Evolutionary conservation across 2,113 vertebrate genomes (phyloP), one percentile per base, ranked within the genome.

Genomic region (Grallaria varia): DNA sequence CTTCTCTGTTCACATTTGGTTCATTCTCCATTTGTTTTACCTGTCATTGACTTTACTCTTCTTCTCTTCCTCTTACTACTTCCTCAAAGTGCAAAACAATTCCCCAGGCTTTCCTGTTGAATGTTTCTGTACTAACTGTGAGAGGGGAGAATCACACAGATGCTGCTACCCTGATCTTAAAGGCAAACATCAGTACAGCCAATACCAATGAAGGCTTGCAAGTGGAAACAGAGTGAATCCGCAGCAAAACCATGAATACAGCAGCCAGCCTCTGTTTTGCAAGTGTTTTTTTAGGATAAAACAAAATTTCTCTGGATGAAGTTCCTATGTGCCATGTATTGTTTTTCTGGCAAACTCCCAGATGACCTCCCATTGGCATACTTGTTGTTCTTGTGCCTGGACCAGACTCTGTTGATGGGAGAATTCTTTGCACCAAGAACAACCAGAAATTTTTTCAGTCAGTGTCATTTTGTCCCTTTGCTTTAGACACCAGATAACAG

Each of bases 91-190:
- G 10, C 25, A 49, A 80, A 85, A 11, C 7, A 66, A 2, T 49
- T 90, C 63, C 72, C 77, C 15, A 59, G 19, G n/a, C 5, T 87
- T 92, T 81, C 33, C 28, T 66, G 11, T 19, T 64, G 39, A 56
- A 44, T 50, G 19, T 77, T 55, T 30, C 49, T 23, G 20, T 10
- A 16, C 0, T 5, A 60, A 49, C 37, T 33, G 27, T 52, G 68
- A 79, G 58, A 71, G 33, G 33, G 83, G 4, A 62, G 23, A 67
- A 33, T 33, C 6, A 1, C 0, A 3, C 0, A 10, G 18, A 42
- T 39, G 20, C 47, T 33, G 28, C 62, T 75, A 35, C 27, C 30
- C n/a, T 68, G 21, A 62, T 63, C 39, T 76, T 31, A 63, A 79
- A 89, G 30, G 47, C 47, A 84, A 59, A 52, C 14, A 47, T 31